Base-by-base conservation (phyloP, 2,113 vertebrate genomes). In the Fulmarus glacialis region DNA sequence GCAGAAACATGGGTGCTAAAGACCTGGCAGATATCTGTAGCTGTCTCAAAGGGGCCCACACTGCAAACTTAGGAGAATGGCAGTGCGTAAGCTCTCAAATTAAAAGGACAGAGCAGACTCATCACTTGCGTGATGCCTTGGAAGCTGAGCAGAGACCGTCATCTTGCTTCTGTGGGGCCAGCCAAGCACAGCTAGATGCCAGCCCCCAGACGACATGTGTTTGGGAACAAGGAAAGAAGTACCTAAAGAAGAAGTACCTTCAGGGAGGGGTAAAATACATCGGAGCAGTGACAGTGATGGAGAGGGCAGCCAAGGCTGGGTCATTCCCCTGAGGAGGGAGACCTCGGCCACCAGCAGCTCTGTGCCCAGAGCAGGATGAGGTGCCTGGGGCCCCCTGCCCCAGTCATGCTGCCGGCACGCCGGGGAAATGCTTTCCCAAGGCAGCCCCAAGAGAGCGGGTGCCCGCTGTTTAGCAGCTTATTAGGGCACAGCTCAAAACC, bases 161-260 rank as follows among this genome's bases (percentile, higher is more conserved):
- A 6, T 5, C 32, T 45, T 40, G 40, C 22, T 74, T 38, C 23
- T 34, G 1, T 1, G 8, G 21, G 9, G 17, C 74, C 38, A 73
- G 63, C n/a, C 73, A 59, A 64, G 59, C 12, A 23, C 48, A 42
- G 74, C 14, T 36, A 24, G 24, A 30, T 60, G 64, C 21, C 59
- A 78, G 20, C 16, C 60, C 19, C 7, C 12, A 42, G 60, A 11
- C 5, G 29, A n/a, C 26, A 36, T 0, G 0, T 40, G 29, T 60
- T 16, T 47, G 34, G 19, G 62, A 84, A 43, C 36, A 29, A 24
- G 20, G 42, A 55, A 78, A 34, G 32, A 79, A 89, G 13, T 5
- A 48, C 15, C 42, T 62, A 11, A 67, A 32, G 14, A 82, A n/a
- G n/a, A n/a, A n/a, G n/a, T n/a, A 21, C 55, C 29, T 64, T 30